Conservation (phyloP, 2,797 vertebrate genomes). For the Platalea minor region DNA sequence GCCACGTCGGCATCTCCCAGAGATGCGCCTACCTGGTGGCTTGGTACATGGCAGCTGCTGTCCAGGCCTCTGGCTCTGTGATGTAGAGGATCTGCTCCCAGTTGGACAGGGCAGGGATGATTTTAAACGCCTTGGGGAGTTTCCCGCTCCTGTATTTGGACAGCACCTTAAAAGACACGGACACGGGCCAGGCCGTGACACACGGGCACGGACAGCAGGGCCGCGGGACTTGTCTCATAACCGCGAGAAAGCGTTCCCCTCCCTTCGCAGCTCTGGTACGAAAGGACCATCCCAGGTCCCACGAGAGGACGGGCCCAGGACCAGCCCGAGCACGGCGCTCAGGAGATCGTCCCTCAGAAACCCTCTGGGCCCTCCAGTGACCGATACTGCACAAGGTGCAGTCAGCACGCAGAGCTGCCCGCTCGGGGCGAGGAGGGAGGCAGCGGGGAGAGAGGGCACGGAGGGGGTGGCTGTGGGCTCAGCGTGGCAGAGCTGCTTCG, state of each 20-base stretch:
- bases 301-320: no score
- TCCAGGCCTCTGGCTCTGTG: slow-evolving; percentile 93
- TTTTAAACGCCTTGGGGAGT: slow-evolving; percentile 96
- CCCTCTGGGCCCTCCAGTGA: background rate
- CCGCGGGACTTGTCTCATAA: fast-evolving
- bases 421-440: fast-evolving
- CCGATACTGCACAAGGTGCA: fast-evolving
- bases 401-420: fast-evolving
- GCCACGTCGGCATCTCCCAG: fast-evolving
- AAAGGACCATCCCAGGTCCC: background rate
- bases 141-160: slow-evolving; percentile 95
- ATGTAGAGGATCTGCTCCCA: slow-evolving; percentile 98
- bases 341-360: no score
- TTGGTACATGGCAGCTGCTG: slow-evolving; percentile 96
- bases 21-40: slow-evolving; percentile 84
- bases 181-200: background rate
- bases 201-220: fast-evolving
- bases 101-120: slow-evolving; percentile 93
- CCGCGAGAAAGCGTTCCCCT: background rate
- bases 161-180: slow-evolving; percentile 81
- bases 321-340: fast-evolving
- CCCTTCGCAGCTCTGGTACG: background rate
- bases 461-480: fast-evolving
- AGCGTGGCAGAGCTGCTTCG: fast-evolving
- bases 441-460: background rate